Base-by-base conservation (phyloP, 2,888 invertebrate genomes). In the Cenopis cana region DNA sequence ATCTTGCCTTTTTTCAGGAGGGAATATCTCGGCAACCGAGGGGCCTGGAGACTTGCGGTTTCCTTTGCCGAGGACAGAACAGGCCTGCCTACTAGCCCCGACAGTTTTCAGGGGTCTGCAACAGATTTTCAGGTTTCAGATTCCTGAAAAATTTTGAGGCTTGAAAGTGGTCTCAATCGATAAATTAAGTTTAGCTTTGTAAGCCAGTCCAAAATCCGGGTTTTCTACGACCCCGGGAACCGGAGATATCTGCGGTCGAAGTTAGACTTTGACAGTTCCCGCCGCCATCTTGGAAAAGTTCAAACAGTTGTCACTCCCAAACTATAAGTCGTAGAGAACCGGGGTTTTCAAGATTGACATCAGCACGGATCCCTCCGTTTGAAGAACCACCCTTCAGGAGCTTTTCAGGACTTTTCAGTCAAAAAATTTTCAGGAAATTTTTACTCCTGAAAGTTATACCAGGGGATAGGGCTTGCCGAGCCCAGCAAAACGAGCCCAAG, bases 221-320 rank as follows among this genome's bases (percentile, higher is more conserved):
- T 4, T 38, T 14, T 20, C 62, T 64, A 38, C 36, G 62, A 8
- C 62, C 18, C 10, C 52, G 8, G n/a, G 62, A 14, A 38, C 33
- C 9, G 52, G 38, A 64, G 62, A 18, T 64, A 64, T 64, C 38
- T 3, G 12, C 62, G 6, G 18, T n/a, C 52, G 36, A 64, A 64
- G 36, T 20, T 52, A 1, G 0, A 20, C 57, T 24, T 24, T 24
- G 24, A 24, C 24, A 24, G 24, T 24, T 24, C 24, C 24, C 24
- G 24, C 24, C 24, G 67, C 68, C 68, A 68, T 68, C 14, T 68
- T 59, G 57, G 18, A 55, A 65, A 54, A 41, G 12, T 55, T 65
- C 11, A 64, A 38, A 24, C 33, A 50, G 3, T 6, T 2, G 60
- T 60, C 60, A 14, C 60, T 68, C 33, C 18, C 5, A 1, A 38